A percentile compares a stretch with the other conserved stretches of the same genome.
phyloP scores from a whole-genome alignment of 2,888 invertebrate genomes.

The Meiosimyza platycephala region DNA sequence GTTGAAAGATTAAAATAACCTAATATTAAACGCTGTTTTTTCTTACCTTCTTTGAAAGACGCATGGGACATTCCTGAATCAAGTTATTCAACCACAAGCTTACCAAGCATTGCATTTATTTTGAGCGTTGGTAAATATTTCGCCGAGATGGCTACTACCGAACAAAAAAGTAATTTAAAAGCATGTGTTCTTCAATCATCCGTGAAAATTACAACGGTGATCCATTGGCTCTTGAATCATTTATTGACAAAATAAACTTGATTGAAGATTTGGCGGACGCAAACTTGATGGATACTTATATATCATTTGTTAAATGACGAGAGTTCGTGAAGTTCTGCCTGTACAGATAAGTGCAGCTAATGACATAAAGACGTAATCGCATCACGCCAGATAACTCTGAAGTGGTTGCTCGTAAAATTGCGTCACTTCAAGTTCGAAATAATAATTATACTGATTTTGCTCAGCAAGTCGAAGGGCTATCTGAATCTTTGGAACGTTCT shows the following conservation, averaged over 20 bases:
- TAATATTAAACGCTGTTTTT: neutral
- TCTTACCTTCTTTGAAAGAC: neutral
- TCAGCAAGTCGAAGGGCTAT: slow-evolving; percentile 2
- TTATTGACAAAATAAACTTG: too few relatives aligned
- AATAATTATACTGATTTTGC: slow-evolving; percentile 5
- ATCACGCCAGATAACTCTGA: slow-evolving; percentile 21
- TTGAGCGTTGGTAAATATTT: neutral
- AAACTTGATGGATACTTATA: too few relatives aligned
- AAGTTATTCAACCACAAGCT: neutral
- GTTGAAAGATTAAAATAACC: neutral
- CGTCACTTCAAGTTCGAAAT: slow-evolving; percentile 4
- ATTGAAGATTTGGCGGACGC: too few relatives aligned
- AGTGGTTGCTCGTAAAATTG: slow-evolving; percentile 7
- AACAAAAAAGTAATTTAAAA: slow-evolving; percentile 30
- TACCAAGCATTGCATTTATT: neutral
- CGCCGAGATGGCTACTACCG: slow-evolving; percentile 27
- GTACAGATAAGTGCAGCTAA: slow-evolving; percentile 9
- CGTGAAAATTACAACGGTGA: too few relatives aligned
- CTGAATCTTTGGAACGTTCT: slow-evolving; percentile 1
- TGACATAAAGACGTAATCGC: slow-evolving; percentile 21
- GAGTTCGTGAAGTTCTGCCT: too few relatives aligned
- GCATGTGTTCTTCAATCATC: slow-evolving; percentile 22
- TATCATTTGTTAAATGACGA: too few relatives aligned
- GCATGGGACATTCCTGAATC: neutral
- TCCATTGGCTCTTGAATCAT: too few relatives aligned